Evolutionary conservation across 2,888 invertebrate genomes (phyloP).

Genomic region (Hirtodrosophila cameraria): DNA sequence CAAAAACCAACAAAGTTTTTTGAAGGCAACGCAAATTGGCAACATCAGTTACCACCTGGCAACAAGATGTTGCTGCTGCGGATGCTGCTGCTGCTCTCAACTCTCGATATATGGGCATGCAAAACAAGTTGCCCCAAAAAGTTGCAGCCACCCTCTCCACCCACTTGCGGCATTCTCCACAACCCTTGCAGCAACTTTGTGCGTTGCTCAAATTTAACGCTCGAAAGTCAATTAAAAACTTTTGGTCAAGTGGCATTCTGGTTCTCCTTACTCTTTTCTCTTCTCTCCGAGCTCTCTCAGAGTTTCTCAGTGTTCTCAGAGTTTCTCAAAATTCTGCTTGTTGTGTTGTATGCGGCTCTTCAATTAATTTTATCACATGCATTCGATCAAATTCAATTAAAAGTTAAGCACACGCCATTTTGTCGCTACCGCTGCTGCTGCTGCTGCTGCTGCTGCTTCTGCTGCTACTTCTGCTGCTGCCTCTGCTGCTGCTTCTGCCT

Average conservation of each 20-base stretch:
- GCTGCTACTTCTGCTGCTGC: no score
- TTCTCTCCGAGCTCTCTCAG: background rate
- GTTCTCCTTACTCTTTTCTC: background rate
- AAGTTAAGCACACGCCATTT: conserved; percentile 67
- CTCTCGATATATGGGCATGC: conserved; percentile 55
- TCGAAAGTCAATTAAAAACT: conserved; percentile 74
- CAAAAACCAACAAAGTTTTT: conserved; percentile 63
- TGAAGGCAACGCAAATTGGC: conserved; percentile 50
- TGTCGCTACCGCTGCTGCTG: no score
- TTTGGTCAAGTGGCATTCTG: conserved; percentile 60
- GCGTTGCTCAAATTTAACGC: conserved; percentile 38
- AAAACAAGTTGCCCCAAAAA: conserved; percentile 40
- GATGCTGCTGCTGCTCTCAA: no score
- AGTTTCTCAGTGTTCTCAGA: background rate
- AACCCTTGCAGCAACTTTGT: no score
- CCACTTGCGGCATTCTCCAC: conserved; percentile 5
- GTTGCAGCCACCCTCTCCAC: background rate
- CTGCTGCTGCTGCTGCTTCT: no score
- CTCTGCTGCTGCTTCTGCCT: no score
- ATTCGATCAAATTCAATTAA: conserved; percentile 80
- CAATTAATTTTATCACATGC: conserved; percentile 76
- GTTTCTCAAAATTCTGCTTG: background rate
- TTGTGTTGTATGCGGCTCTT: conserved; percentile 8
- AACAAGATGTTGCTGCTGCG: background rate
- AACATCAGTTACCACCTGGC: conserved; percentile 46